These are phyloP conservation scores for Plebejus anna DNA, from an alignment of 2,888 invertebrate species.

Conservation along the genomic window DNA sequence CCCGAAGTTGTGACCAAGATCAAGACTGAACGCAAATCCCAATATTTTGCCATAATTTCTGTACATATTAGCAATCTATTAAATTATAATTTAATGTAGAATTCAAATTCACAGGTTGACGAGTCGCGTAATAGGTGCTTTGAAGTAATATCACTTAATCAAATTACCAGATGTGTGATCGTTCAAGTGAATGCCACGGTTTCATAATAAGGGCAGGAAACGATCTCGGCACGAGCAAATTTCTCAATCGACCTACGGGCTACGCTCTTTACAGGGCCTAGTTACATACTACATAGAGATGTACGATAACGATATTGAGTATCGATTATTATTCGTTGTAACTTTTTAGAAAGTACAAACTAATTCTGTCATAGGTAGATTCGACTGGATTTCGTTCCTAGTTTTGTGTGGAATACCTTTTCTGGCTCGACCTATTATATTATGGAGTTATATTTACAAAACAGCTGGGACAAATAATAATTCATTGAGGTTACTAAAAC, in stretches of 20 bases:
- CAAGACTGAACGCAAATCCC: no score
- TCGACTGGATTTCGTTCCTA: background rate
- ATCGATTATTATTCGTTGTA: constrained; percentile 6
- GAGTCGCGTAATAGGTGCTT: background rate
- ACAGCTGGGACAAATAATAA: no score
- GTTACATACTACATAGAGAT: constrained; percentile 7
- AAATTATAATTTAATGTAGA: background rate
- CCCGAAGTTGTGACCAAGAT: no score
- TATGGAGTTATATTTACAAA: no score
- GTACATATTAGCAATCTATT: background rate
- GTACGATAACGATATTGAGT: constrained; percentile 9
- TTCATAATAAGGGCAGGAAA: constrained; percentile 29
- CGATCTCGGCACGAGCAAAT: constrained; percentile 32
- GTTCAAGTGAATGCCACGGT: constrained; percentile 24
- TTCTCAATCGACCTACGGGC: constrained; percentile 35
- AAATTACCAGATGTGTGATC: constrained; percentile 3
- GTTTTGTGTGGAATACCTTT: no score
- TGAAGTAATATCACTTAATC: background rate
- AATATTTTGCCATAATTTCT: background rate
- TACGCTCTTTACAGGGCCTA: constrained; percentile 32
- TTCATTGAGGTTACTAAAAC: no score
- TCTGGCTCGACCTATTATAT: no score
- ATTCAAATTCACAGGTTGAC: background rate
- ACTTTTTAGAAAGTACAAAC: background rate
- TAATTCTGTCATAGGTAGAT: no score